phyloP scores from a whole-genome alignment of 2,888 invertebrate genomes.

The Epinotia bilunana region DNA sequence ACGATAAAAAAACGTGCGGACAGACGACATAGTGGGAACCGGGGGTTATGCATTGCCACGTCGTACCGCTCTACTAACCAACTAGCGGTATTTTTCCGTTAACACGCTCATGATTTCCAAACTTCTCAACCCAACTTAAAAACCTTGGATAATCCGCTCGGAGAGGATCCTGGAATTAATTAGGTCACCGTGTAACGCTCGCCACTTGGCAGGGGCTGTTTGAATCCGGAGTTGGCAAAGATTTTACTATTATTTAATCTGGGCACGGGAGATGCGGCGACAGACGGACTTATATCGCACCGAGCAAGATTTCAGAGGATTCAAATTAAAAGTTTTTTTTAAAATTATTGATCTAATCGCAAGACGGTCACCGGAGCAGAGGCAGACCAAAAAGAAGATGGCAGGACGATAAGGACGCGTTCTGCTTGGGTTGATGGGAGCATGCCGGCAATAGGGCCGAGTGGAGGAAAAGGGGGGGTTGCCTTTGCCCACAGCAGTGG shows the following conservation, averaged over 20 bases:
- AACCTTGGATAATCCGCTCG: constrained; percentile 48
- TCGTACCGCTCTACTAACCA: background rate
- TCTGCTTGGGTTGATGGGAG: no score
- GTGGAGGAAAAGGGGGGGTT: no score
- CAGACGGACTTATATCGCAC: constrained; percentile 33
- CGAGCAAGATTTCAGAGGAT: background rate
- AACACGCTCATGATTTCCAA: constrained; percentile 37
- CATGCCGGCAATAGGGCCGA: no score
- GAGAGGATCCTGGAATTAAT: constrained; percentile 62
- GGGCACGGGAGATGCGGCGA: constrained; percentile 45
- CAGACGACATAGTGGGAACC: no score
- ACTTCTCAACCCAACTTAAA: constrained; percentile 53
- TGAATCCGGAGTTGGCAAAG: constrained; percentile 66
- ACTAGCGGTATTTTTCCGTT: constrained; percentile 7
- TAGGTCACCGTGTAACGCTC: constrained; percentile 53
- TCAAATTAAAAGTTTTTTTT: no score
- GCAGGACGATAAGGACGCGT: no score
- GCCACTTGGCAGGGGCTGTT: constrained; percentile 59
- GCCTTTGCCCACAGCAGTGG: no score
- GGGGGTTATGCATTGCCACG: no score
- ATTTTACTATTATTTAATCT: constrained; percentile 70
- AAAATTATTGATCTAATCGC: no score
- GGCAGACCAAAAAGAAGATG: no score
- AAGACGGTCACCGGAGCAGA: no score
- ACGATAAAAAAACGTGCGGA: no score